A percentile compares a stretch with the other conserved stretches of the same genome.
These are phyloP conservation scores for Trinectes maculatus DNA, from an alignment of 2,113 vertebrate species.

Conservation along the genomic window DNA sequence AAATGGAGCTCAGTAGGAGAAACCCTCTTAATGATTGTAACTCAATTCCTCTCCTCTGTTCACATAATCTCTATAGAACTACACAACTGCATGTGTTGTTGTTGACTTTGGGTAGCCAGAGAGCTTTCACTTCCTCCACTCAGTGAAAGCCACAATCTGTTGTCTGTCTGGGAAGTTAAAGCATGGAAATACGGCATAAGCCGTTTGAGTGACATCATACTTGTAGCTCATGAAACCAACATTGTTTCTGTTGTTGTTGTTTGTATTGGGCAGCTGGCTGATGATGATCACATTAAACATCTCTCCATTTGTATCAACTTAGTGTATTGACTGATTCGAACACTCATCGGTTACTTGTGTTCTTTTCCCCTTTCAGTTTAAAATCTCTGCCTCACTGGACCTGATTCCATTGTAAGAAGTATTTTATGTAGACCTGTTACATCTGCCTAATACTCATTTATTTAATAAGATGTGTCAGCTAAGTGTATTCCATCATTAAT, in stretches of 20 bases:
- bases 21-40: constrained; percentile 55
- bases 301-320: too few relatives aligned
- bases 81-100: constrained; percentile 29
- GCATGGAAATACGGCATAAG: constrained; percentile 2
- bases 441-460: constrained; percentile 8
- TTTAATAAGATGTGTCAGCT: constrained; percentile 19
- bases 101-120: constrained; percentile 33
- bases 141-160: constrained; percentile 46
- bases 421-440: constrained; percentile 22
- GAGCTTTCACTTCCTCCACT: constrained; percentile 54
- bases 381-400: background rate
- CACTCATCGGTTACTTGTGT: too few relatives aligned
- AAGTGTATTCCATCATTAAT: constrained; percentile 42
- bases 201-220: constrained; percentile 36
- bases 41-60: constrained; percentile 24
- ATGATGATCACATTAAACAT: constrained; percentile 1
- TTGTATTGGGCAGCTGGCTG: background rate
- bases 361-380: background rate
- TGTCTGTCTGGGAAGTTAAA: constrained; percentile 40
- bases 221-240: constrained; percentile 47
- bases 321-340: too few relatives aligned
- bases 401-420: background rate
- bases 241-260: constrained; percentile 26
- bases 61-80: constrained; percentile 11
- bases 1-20: constrained; percentile 38